Base-by-base conservation (phyloP, 2,113 vertebrate species). In the Apodemus speciosus region DNA sequence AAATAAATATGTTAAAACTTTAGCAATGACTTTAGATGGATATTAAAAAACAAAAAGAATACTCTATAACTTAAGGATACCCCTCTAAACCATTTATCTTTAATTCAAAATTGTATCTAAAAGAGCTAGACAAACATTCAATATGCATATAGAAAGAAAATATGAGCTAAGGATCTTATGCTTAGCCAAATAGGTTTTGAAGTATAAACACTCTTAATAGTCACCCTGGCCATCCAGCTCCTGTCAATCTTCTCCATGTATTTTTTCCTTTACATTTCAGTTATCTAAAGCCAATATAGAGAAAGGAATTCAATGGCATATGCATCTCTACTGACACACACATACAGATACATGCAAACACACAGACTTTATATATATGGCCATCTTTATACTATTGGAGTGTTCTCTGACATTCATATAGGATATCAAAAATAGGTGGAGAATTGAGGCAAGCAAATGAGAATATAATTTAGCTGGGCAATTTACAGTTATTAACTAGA, bases 31-130 rank as follows among this genome's bases (percentile, higher is more conserved):
- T 21, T 3, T 60, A 43, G 69, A 64, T 9, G 8, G 85, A 76
- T 56, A 79, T 64, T 83, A 83, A 83, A 80, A 75, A 85, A 62
- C 15, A 53, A 91, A 85, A 60, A 18, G 62, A 91, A n/a, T 27
- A 81, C 38, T 40, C 7, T 40, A 14, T 20, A 76, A 43, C 72
- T 89, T 20, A 56, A 75, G 71, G 88, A 84, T 11, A 53, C 16
- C 40, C 32, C 32, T 15, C 60, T 40, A 86, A 86, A 32, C 85
- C 27, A 25, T 23, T 66, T 49, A 43, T 66, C 9, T 80, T 83
- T 60, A 40, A 56, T 56, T 32, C 83, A 15, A 8, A 40, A 58
- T 27, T 72, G 11, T 15, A 38, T 43, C 68, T 86, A 72, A 79
- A 76, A 38, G 10, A 16, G 16, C 20, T 11, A 87, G 4, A 3